A percentile compares a stretch with the other conserved stretches of the same genome.
phyloP scores from a whole-genome alignment of 2,888 invertebrate genomes.

The Drosophila acutilabella region DNA sequence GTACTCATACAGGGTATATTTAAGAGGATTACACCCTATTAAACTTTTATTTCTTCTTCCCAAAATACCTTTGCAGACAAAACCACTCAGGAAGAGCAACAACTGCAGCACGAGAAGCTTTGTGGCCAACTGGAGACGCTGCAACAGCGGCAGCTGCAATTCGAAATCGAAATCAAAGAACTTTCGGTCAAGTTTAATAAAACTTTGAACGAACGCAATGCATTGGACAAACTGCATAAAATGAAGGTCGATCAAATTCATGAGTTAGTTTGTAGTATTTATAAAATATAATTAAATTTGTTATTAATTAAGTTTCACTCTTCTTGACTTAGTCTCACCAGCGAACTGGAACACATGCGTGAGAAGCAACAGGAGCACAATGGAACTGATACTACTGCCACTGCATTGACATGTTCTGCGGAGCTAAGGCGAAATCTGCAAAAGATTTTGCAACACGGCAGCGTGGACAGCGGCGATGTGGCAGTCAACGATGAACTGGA shows the following conservation, averaged over 20 bases:
- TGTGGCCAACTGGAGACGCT: conserved; percentile 72
- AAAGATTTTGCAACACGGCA: conserved; percentile 82
- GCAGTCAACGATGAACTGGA: conserved; percentile 81
- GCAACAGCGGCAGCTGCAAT: conserved; percentile 68
- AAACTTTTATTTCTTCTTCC: not conserved
- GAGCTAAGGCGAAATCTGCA: conserved; percentile 82
- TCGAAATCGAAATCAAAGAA: conserved; percentile 80
- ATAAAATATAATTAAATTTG: too few species aligned
- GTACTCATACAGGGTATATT: too few species aligned
- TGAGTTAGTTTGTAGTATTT: conserved; percentile 53
- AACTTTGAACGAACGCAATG: conserved; percentile 79
- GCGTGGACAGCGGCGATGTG: conserved; percentile 61
- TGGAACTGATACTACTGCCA: not conserved
- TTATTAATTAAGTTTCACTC: too few species aligned
- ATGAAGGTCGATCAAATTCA: conserved; percentile 83
- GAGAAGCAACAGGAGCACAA: conserved; percentile 62
- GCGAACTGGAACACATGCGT: conserved; percentile 71
- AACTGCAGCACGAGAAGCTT: conserved; percentile 79
- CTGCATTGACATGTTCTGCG: conserved; percentile 64
- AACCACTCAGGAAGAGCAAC: conserved; percentile 78
- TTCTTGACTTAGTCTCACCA: conserved; percentile 53
- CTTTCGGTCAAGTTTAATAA: conserved; percentile 75
- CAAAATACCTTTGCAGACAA: conserved; percentile 68
- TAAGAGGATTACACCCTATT: too few species aligned
- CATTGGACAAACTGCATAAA: conserved; percentile 82